A percentile compares a stretch with the other conserved stretches of the same genome.
phyloP scores from a whole-genome alignment of 2,888 invertebrate species.

The Dicycla oo region DNA sequence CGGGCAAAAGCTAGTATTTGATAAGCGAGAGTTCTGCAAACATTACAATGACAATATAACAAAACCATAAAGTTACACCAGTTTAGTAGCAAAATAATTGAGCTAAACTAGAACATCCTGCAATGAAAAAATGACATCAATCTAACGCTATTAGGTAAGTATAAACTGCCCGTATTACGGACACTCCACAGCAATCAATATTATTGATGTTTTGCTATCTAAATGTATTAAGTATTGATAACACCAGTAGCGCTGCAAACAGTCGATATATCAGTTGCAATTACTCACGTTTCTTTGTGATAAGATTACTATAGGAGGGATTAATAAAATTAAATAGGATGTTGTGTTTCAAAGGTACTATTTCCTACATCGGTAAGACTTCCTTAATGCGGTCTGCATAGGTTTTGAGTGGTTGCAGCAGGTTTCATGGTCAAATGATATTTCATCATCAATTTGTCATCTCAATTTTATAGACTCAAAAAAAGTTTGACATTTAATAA shows the following conservation, averaged over 20 bases:
- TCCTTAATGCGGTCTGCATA: neutral
- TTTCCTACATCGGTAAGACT: too few relatives aligned
- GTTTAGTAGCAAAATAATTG: constrained; percentile 21
- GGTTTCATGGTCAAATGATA: neutral
- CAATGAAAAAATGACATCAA: constrained; percentile 18
- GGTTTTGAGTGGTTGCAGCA: too few relatives aligned
- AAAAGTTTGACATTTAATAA: too few relatives aligned
- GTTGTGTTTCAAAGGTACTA: neutral
- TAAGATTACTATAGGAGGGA: constrained; percentile 18
- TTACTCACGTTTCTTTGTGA: constrained; percentile 28
- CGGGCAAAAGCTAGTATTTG: too few relatives aligned
- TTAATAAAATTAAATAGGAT: constrained; percentile 4
- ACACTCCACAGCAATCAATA: constrained; percentile 24
- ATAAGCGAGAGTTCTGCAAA: neutral
- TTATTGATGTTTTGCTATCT: constrained; percentile 27
- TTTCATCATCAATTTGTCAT: too few relatives aligned
- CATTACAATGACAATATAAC: neutral
- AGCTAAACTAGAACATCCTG: constrained; percentile 48
- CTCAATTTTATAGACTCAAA: too few relatives aligned
- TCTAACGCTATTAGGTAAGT: neutral
- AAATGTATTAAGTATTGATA: constrained; percentile 33
- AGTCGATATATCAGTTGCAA: constrained; percentile 15
- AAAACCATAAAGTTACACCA: neutral
- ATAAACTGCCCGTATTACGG: constrained; percentile 13
- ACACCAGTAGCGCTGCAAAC: constrained; percentile 4